These are phyloP conservation scores for Parauchenoglanis ngamensis DNA, from an alignment of 2,797 vertebrate species.

Conservation along the genomic window DNA sequence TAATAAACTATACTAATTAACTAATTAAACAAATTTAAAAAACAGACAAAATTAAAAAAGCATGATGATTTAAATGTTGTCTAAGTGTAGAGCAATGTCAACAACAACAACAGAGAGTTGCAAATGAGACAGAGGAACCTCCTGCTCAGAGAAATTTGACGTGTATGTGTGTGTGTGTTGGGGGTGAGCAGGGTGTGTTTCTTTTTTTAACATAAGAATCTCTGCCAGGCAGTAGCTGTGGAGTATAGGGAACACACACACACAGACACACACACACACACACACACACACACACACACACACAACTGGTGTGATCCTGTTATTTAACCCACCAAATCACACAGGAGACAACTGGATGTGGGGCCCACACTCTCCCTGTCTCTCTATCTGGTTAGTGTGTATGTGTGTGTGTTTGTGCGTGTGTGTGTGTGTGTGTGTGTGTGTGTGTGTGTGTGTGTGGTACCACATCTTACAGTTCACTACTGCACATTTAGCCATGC, in stretches of 20 bases:
- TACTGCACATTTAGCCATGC: not conserved
- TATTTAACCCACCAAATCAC: conserved; percentile 17
- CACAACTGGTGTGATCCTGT: conserved; percentile 68
- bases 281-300: conserved; percentile 70
- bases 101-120: conserved; percentile 41
- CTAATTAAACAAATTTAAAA: not conserved
- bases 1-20: conserved; percentile 30
- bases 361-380: conserved; percentile 18
- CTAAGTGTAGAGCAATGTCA: conserved; percentile 46
- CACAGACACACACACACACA: conserved; percentile 64
- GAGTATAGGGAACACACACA: conserved; percentile 64
- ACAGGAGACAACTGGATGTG: conserved; percentile 19
- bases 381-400: conserved; percentile 4
- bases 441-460: not conserved
- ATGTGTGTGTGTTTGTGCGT: conserved; percentile 5
- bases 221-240: conserved; percentile 60
- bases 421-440: conserved; percentile 17
- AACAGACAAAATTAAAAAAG: not conserved
- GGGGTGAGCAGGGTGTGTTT: conserved; percentile 39
- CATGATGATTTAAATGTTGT: conserved; percentile 20
- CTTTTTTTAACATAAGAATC: conserved; percentile 80
- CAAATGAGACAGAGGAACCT: conserved; percentile 51
- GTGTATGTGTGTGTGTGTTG: conserved; percentile 29
- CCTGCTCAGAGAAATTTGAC: conserved; percentile 32
- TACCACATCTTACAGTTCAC: not conserved